Evolutionary conservation across 2,113 vertebrate species (phyloP), one percentile per base, ranked within the genome.

Genomic region (Hucho hucho): DNA sequence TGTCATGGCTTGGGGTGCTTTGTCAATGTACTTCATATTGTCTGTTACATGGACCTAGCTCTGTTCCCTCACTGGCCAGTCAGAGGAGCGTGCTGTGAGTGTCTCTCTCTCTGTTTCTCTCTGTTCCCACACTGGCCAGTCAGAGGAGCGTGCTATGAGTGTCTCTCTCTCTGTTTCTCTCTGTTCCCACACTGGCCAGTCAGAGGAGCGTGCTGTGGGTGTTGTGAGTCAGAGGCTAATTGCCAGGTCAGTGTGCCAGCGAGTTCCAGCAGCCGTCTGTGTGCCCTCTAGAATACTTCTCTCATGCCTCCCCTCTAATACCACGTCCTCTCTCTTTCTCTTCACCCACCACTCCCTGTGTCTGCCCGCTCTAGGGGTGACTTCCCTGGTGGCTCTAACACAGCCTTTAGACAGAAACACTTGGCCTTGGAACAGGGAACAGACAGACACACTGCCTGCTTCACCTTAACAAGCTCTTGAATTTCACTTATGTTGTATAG

Each of bases 211-310:
- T 74, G 72, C 72, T 26, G 63, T 28, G 65, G 25, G 24, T 53
- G 43, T 67, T 46, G 25, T 56, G 64, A 66, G 47, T 22, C 63
- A 70, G 73, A 78, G 68, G 26, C 75, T 74, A 76, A 66, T 71
- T 75, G 75, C 66, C 65, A 25, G 1, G 22, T 26, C 11, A 7
- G 3, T 29, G 72, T 75, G 77, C 77, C 47, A 72, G 74, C 47
- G 49, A 74, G 74, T 73, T 79, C 79, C 70, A 76, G 16, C 49
- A 47, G 46, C 22, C 59, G 69, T 71, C 26, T 71, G 56, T 75
- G 4, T 59, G 67, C 29, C 49, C 46, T 64, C 32, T 5, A 64
- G 37, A 28, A 22, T 65, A 43, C 53, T 26, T 53, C 4, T 72
- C 29, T 67, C 16, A 47, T 3, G 9, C n/a, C 6, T 32, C 18